A percentile compares a stretch with the other conserved stretches of the same genome.
Conservation (phyloP, 2,113 vertebrate species). For the Nothocercus julius region DNA sequence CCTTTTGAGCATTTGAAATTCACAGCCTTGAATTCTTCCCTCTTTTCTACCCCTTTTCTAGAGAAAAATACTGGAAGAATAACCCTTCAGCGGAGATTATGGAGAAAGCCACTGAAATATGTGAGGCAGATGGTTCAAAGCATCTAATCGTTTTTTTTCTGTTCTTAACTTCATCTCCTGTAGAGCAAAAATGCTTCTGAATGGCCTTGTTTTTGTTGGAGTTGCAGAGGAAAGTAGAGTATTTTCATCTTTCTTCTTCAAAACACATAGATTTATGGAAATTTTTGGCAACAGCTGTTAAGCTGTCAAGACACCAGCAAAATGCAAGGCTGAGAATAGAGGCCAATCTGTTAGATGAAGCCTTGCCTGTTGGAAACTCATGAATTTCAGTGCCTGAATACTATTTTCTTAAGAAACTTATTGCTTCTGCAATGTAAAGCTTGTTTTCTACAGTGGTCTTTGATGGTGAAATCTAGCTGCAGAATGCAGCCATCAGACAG, state of each 20-base stretch:
- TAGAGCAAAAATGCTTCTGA: background rate
- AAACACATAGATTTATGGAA: conserved; percentile 47
- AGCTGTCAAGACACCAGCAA: conserved; percentile 46
- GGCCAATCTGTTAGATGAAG: conserved; percentile 42
- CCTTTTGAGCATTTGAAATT: background rate
- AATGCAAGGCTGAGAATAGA: conserved; percentile 36
- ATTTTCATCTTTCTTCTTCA: conserved; percentile 62
- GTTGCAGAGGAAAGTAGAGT: conserved; percentile 6
- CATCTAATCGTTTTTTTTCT: background rate
- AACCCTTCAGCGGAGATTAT: background rate
- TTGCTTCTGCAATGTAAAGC: background rate
- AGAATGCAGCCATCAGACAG: background rate
- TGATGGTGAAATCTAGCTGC: background rate
- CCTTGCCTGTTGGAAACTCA: conserved; percentile 20
- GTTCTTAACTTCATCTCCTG: background rate
- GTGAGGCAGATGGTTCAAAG: background rate
- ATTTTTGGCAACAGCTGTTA: conserved; percentile 61
- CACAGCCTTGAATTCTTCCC: background rate
- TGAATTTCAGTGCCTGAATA: background rate
- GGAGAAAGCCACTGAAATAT: background rate
- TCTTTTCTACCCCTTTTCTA: background rate
- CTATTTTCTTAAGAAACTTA: background rate
- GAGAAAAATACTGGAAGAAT: background rate
- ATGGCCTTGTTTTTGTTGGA: conserved; percentile 55
- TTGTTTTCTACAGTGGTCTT: background rate